These are phyloP conservation scores for Protosalanx chinensis DNA, from an alignment of 2,797 vertebrate species.

Conservation along the genomic window DNA sequence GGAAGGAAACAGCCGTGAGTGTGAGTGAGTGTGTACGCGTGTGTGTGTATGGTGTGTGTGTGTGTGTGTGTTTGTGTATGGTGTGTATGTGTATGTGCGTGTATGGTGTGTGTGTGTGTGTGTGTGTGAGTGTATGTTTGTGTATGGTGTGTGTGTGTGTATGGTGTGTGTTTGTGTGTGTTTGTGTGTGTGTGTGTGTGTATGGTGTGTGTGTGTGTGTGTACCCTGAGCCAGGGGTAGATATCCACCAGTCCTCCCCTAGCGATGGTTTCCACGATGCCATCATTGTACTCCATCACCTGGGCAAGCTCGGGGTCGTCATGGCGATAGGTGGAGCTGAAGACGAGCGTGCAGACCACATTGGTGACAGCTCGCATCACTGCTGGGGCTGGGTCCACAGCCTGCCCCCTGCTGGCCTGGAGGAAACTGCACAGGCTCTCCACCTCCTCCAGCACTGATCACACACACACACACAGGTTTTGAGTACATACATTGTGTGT, in stretches of 20 bases:
- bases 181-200: background rate
- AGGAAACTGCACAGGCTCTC: constrained; percentile 65
- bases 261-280: constrained; percentile 75
- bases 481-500: background rate
- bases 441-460: constrained; percentile 66
- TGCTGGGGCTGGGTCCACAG: constrained; percentile 61
- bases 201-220: background rate
- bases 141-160: constrained; percentile 53
- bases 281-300: constrained; percentile 73
- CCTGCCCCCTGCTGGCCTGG: constrained; percentile 27
- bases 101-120: background rate
- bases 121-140: constrained; percentile 72
- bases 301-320: constrained; percentile 67
- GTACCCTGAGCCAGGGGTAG: constrained; percentile 74
- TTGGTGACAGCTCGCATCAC: constrained; percentile 74
- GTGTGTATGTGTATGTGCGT: background rate
- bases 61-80: background rate
- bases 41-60: constrained; percentile 35
- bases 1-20: background rate
- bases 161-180: too few species aligned
- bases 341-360: constrained; percentile 74
- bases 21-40: background rate
- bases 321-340: constrained; percentile 63
- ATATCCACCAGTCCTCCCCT: constrained; percentile 72
- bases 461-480: background rate